Evolutionary conservation across 92 coral and sea anemone genomes (phyloP).

Genomic region (Epizoanthus illoricatus): DNA sequence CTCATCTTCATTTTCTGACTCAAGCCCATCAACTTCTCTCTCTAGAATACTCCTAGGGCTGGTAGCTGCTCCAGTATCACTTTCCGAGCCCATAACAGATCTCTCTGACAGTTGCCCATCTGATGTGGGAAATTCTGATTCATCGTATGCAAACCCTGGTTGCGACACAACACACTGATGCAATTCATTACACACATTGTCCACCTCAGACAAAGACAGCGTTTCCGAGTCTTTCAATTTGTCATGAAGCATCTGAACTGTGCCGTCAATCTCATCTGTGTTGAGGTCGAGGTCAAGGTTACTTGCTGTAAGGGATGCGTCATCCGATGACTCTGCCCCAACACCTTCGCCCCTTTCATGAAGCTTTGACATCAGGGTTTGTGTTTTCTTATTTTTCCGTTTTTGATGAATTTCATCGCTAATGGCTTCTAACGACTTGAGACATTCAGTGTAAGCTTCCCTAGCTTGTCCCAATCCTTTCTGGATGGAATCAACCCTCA

Average conservation of each 20-base stretch:
- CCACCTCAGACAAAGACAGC: slow-evolving; percentile 25
- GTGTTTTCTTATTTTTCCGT: slow-evolving; percentile 76
- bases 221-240: slow-evolving; percentile 24
- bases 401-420: slow-evolving; percentile 96
- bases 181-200: slow-evolving; percentile 19
- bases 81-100: slow-evolving; percentile 30
- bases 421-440: slow-evolving; percentile 81
- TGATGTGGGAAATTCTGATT: background rate
- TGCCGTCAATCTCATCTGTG: slow-evolving; percentile 33
- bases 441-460: slow-evolving; percentile 77
- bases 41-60: slow-evolving; percentile 22
- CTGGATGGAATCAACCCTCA: slow-evolving; percentile 84
- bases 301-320: slow-evolving; percentile 73
- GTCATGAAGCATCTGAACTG: slow-evolving; percentile 23
- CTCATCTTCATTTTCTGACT: slow-evolving; percentile 27
- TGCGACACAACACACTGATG: slow-evolving; percentile 25
- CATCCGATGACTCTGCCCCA: slow-evolving; percentile 96
- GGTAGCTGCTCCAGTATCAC: background rate
- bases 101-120: slow-evolving; percentile 2
- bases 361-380: slow-evolving; percentile 67
- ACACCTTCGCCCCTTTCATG: slow-evolving; percentile 91
- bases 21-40: slow-evolving; percentile 37
- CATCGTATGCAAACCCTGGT: slow-evolving; percentile 13
- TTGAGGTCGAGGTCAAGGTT: slow-evolving; percentile 83
- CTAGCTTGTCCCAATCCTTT: slow-evolving; percentile 81